Evolutionary conservation across 2,888 invertebrate species (phyloP), one percentile per base, ranked within the genome.

Genomic region (Hyposoter didymator): DNA sequence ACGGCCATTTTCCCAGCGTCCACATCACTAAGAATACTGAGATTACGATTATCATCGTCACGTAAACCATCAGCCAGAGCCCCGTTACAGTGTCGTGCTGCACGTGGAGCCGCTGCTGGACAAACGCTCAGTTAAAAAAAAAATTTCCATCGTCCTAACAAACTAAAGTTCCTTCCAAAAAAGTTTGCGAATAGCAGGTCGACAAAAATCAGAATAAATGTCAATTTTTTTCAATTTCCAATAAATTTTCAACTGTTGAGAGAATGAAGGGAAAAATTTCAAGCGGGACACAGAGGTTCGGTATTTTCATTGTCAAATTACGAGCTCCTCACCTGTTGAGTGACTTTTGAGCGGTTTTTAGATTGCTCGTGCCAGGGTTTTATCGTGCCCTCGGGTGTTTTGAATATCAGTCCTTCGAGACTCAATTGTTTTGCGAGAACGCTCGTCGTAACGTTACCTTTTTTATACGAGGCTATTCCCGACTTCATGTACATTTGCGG

Each of bases 281-380:
- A 55, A 55, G 10, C 3, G 19, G 10, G 22, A 2, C 6, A 22
- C 8, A 10, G 10, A 6, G 8, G 22, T 22, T 19, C 22, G 10
- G 14, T 5, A 59, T 28, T 59, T 28, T 59, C 8, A 28, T 59
- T 10, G 5, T 28, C 19, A 10, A 39, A 52, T 19, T 12, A 28
- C 28, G 12, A 59, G 28, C 55, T 59, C 22, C 55, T 59, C 22
- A 59, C 28, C 28, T 59, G 55, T 59, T 59, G 55, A 28, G 28
- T 8, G 28, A 28, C 55, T 55, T 10, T 7, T 8, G 55, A 96
- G 95, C 96, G 96, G 96, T 86, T 95, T 95, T 39, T 8, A 7
- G 39, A 7, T 1, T 39, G 39, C 72, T 95, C 95, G 90, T 95
- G 95, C 96, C 96, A 96, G 59, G 95, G 94, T 84, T 94, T 94